A percentile compares a stretch with the other conserved stretches of the same genome.
These are phyloP conservation scores for Oscheius onirici DNA, from an alignment of 2,888 invertebrate species.

Conservation along the genomic window DNA sequence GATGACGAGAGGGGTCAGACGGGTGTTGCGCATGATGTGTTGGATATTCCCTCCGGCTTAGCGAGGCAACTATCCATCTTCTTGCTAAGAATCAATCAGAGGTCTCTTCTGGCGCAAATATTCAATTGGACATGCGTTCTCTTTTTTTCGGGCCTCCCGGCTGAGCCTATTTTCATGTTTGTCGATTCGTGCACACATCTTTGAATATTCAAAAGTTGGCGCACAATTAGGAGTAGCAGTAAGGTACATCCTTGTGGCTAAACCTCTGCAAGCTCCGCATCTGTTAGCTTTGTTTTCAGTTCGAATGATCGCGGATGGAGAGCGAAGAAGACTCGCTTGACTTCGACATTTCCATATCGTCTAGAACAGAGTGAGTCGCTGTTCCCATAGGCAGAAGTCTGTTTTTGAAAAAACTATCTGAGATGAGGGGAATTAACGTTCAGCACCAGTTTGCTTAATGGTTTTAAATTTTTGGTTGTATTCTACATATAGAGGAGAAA, in stretches of 20 bases:
- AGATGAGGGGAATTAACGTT: too few species aligned
- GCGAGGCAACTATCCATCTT: slow-evolving; percentile 26
- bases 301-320: slow-evolving; percentile 19
- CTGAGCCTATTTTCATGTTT: not conserved
- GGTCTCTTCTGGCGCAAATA: slow-evolving; percentile 15
- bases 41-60: slow-evolving; percentile 30
- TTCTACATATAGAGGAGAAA: too few species aligned
- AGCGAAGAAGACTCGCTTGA: slow-evolving; percentile 30
- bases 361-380: slow-evolving; percentile 6
- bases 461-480: too few species aligned
- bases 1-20: not conserved
- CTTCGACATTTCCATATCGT: slow-evolving; percentile 31
- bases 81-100: slow-evolving; percentile 25
- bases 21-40: not conserved
- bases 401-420: too few species aligned
- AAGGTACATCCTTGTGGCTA: not conserved
- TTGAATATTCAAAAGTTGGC: slow-evolving; percentile 26
- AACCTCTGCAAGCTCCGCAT: not conserved
- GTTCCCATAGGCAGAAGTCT: too few species aligned
- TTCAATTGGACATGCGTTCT: slow-evolving; percentile 18
- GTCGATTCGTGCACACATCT: not conserved
- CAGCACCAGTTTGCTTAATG: too few species aligned
- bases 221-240: slow-evolving; percentile 7
- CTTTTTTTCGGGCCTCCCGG: not conserved
- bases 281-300: not conserved